Evolutionary conservation across 2,888 invertebrate species (phyloP), one percentile per base, ranked within the genome.

Genomic region (Phortica okadai): DNA sequence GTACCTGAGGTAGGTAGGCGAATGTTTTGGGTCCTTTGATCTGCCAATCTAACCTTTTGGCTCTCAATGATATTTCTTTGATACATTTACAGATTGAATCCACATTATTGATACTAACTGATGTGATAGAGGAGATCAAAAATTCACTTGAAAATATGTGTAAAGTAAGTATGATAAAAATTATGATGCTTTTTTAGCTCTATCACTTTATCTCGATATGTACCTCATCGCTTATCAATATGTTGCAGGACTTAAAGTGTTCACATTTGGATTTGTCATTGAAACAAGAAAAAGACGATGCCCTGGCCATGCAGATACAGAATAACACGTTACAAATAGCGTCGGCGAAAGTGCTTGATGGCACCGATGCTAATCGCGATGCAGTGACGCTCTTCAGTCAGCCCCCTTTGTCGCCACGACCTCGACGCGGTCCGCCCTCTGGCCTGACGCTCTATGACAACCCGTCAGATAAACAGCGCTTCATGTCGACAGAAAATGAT

Each of bases 101-200:
- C 66, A 93, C 93, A 78, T 90, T 95, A 82, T 93, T 94, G 82
- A 93, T 93, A 67, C 90, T 94, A 83, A 93, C 93, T 73, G 92
- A 92, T 82, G 91, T 94, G 84, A 92, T 93, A 80, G 92, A 92
- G 73, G 94, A 94, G 89, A 92, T 94, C 62, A 94, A 94, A 89
- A 92, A 92, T 78, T 93, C 93, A 16, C 88, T 94, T 80, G 94
- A 94, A 87, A 93, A 93, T 89, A 93, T 94, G 82, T 93, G 94
- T 82, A 92, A 92, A 84, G 91, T 91, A 82, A 78, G 84, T 82
- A 64, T 7, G 66, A 21, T 7, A 67, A 59, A 3, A 50, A 21
- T 25, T 0, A 59, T 59, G 59, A 10, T 8, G 59, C 21, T n/a
- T 59, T 2, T 2, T n/a, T 1, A 16, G 59, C 59, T 1, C 59